Base-by-base conservation (phyloP, 1,140 invertebrate species). In the Elymnias hypermnestra region DNA sequence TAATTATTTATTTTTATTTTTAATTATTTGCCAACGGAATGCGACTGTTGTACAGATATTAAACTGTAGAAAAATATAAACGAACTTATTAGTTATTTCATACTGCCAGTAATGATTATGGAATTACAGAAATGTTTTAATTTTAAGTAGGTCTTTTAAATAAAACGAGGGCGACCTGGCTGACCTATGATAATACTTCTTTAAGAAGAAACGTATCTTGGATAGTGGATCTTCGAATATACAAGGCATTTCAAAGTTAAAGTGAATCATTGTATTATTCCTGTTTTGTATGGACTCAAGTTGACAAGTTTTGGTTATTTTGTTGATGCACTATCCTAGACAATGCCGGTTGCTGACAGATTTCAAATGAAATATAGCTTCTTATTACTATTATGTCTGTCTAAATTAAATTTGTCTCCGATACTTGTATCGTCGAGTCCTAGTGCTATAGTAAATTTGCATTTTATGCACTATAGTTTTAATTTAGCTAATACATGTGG, bases 21-120 rank as follows among this genome's bases (percentile, higher is more conserved):
- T 4, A 72, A 72, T 81, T 58, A 63, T 79, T 82, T 79, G 75
- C 82, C 77, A 82, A 85, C 78, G 82, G 82, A 82, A 83, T 82
- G 78, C 44, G 82, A 82, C 73, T 85, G 68, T 66, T 85, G 82
- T 85, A 85, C 79, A 85, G 82, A 75, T 66, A 71, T 79, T 64
- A 65, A 77, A 66, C 59, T 53, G 65, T 81, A 78, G 67, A 63
- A 68, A 78, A 78, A 64, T 78, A 63, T 63, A 63, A 53, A 50
- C 29, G 14, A 33, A 33, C 29, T 13, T 33, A 33, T 29, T 10
- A 15, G 29, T 50, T 36, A 45, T 50, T 40, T 45, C 45, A 50
- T 47, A 42, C 40, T 36, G 49, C 43, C 50, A 23, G 35, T 48
- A 35, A 48, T 49, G 48, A 49, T 45, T 25, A 36, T 33, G 28